Evolutionary conservation across 2,113 vertebrate genomes (phyloP).

Genomic region (Mesoclemmys tuberculata): DNA sequence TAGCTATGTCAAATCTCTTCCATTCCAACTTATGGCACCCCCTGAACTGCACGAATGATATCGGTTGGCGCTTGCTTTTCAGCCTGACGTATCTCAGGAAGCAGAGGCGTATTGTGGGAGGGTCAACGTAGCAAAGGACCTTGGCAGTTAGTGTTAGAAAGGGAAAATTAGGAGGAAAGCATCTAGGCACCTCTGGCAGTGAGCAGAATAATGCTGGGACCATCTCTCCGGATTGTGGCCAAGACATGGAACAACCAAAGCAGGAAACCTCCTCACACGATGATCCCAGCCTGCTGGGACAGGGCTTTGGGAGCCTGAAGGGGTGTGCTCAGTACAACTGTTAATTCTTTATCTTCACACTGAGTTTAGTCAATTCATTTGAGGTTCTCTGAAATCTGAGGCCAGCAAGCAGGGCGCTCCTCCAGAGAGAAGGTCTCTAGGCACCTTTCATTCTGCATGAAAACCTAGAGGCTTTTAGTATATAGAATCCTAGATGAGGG

Average conservation of each 20-base stretch:
- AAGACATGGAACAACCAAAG: too few species aligned
- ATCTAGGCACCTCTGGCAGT: neutral
- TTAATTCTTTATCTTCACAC: rapidly evolving
- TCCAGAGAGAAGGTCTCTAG: rapidly evolving
- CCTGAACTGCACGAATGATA: too few species aligned
- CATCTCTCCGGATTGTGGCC: neutral
- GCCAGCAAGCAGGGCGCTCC: neutral
- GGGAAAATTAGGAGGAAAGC: neutral
- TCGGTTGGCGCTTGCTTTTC: neutral
- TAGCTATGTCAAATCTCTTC: neutral
- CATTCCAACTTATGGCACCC: too few species aligned
- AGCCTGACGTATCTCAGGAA: neutral
- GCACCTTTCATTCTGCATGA: rapidly evolving
- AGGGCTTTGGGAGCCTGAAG: neutral
- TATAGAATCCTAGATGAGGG: too few species aligned
- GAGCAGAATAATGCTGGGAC: neutral
- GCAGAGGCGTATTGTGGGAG: too few species aligned
- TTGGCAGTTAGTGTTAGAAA: neutral
- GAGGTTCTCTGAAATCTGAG: rapidly evolving
- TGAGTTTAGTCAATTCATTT: neutral
- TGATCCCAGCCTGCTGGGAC: neutral
- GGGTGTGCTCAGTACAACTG: rapidly evolving
- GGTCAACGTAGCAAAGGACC: too few species aligned
- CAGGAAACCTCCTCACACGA: neutral
- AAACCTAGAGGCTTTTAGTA: neutral